phyloP scores from a whole-genome alignment of 1,140 invertebrate species.

The Neotoxoptera formosana region DNA sequence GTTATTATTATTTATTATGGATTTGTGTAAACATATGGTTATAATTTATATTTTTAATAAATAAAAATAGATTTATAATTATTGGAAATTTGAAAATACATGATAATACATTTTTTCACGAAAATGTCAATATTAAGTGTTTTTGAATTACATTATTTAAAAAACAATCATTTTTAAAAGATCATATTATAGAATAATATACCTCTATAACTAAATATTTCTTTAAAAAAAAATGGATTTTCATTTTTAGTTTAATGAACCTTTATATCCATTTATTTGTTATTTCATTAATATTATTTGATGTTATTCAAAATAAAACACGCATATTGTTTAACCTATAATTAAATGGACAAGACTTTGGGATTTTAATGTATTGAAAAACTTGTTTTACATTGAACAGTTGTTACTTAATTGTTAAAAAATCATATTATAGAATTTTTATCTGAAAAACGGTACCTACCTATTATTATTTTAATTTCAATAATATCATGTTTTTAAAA shows the following conservation, averaged over 20 bases:
- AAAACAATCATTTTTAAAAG: neutral
- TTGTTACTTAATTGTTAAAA: neutral
- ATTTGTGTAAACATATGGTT: too few relatives aligned
- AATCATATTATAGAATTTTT: constrained; percentile 16
- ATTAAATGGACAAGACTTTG: neutral
- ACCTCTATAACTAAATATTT: neutral
- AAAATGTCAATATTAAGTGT: neutral
- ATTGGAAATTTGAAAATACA: too few relatives aligned
- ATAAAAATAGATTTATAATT: neutral
- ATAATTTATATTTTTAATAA: neutral
- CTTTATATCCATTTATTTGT: neutral
- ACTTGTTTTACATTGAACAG: neutral
- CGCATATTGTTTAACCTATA: neutral
- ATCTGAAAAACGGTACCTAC: neutral
- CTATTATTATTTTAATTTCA: constrained; percentile 10
- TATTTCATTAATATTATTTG: neutral
- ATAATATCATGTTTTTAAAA: neutral
- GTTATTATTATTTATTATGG: too few relatives aligned
- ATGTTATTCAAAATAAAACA: neutral
- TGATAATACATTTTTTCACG: too few relatives aligned
- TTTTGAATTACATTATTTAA: neutral
- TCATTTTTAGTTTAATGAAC: neutral
- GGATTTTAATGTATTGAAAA: neutral
- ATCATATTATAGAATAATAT: neutral
- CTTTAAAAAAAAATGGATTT: neutral